Evolutionary conservation across 30 jellyfish, hydroid and myxozoan genomes (phyloP), one percentile per base, ranked within the genome.

Genomic region (Haliclystus octoradiatus): DNA sequence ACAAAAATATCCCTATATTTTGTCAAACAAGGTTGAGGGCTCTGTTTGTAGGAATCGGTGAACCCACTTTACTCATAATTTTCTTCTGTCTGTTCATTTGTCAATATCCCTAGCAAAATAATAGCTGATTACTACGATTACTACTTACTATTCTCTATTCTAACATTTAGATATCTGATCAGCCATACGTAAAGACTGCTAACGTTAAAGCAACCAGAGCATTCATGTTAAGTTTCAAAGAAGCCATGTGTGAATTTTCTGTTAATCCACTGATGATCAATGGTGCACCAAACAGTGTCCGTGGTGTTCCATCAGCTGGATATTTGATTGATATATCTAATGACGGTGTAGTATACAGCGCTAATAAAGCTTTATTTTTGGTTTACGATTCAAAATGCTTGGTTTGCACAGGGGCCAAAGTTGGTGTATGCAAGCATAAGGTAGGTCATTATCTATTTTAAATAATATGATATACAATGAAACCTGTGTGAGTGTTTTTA

Each of bases 311-410:
- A 2, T 81, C 67, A 27, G 96, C 81, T 19, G 96, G 94, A 3
- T 72, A 50, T 46, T 31, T 65, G n/a, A 73, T 85, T 57, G 76
- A 66, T 33, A 79, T 85, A 2, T 84, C 96, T 26, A 85, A 85
- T 66, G 81, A 70, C 34, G 85, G 75, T 2, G 47, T 19, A 46
- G 74, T 60, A 50, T 85, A 33, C 85, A 78, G 94, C 40, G 30
- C 62, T 22, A 62, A 67, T 34, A 60, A 68, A 47, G 68, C 96
- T 0, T 46, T 78, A 57, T 68, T 65, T 51, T 31, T 73, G 25
- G 74, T 78, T 19, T 85, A 70, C 62, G 96, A 85, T 70, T 85
- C 96, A 13, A 85, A 78, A 50, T 85, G 96, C 73, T 69, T 85
- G 92, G 80, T 72, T 26, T 85, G 96, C 82, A 61, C 72, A 46